phyloP scores from a whole-genome alignment of 2,113 vertebrate genomes.

The Hippocampus abdominalis region DNA sequence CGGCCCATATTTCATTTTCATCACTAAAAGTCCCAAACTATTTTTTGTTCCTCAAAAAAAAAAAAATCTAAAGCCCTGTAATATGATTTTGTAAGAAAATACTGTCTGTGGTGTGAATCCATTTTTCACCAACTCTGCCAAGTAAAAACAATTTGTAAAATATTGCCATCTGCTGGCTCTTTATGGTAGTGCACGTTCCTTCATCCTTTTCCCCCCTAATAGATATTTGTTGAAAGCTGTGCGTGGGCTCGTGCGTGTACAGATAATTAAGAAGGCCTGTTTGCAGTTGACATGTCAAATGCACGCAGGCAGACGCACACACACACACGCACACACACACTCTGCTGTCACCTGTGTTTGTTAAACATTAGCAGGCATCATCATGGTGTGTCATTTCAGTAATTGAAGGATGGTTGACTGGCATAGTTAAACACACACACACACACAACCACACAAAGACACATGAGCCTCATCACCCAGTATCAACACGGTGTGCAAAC shows the following conservation, averaged over 20 bases:
- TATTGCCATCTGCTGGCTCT: constrained; percentile 50
- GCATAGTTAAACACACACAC: not conserved
- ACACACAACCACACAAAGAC: not conserved
- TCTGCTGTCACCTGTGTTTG: constrained; percentile 34
- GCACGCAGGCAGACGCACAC: not conserved
- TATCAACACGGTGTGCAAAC: not conserved
- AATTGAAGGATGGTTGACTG: constrained; percentile 34
- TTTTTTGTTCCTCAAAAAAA: not conserved
- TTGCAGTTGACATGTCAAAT: constrained; percentile 2
- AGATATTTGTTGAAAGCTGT: not conserved
- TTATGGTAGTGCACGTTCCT: constrained; percentile 4
- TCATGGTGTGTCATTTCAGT: constrained; percentile 13
- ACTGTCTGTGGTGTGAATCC: not conserved
- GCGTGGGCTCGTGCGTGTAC: not conserved
- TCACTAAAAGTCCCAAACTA: not conserved
- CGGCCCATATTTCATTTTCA: not conserved
- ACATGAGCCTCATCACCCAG: constrained; percentile 9
- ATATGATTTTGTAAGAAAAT: not conserved
- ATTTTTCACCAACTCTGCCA: not conserved
- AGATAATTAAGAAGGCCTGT: not conserved
- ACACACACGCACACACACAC: not conserved
- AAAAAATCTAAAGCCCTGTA: not conserved
- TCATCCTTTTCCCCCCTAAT: constrained; percentile 9
- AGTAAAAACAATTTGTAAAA: constrained; percentile 13
- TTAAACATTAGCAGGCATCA: constrained; percentile 39